phyloP scores from a whole-genome alignment of 2,113 vertebrate species.

The Micromys minutus region DNA sequence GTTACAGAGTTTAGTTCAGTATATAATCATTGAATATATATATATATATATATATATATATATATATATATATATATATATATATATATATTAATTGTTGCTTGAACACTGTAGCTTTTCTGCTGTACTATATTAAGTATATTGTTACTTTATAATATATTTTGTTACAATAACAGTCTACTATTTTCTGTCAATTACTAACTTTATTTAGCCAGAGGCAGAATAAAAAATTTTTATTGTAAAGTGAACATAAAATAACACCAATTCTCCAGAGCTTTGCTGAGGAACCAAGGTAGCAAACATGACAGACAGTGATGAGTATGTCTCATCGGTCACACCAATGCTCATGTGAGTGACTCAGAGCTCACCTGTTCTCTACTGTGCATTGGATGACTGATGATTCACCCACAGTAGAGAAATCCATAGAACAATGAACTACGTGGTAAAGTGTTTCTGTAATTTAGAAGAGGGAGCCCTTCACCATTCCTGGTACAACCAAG shows the following conservation, averaged over 20 bases:
- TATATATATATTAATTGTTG: conserved; percentile 37
- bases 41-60: no score
- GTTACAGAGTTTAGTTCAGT: not conserved
- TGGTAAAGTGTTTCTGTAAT: not conserved
- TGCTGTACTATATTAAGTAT: not conserved
- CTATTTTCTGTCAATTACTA: not conserved
- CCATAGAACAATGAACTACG: not conserved
- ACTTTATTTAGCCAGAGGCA: not conserved
- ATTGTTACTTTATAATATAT: not conserved
- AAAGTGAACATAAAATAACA: not conserved
- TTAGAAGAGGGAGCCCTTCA: not conserved
- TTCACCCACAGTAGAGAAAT: not conserved
- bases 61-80: no score
- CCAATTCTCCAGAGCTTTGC: not conserved
- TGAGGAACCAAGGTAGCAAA: not conserved
- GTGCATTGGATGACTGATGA: not conserved
- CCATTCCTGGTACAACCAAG: not conserved
- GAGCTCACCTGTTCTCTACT: not conserved
- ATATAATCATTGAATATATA: not conserved
- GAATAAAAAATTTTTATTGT: conserved; percentile 8
- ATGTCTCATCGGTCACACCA: not conserved
- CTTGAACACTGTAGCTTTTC: not conserved
- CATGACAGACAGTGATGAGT: not conserved
- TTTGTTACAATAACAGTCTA: not conserved
- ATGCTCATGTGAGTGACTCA: not conserved